Evolutionary conservation across 2,113 vertebrate genomes (phyloP).

Genomic region (Platysternon megacephalum): DNA sequence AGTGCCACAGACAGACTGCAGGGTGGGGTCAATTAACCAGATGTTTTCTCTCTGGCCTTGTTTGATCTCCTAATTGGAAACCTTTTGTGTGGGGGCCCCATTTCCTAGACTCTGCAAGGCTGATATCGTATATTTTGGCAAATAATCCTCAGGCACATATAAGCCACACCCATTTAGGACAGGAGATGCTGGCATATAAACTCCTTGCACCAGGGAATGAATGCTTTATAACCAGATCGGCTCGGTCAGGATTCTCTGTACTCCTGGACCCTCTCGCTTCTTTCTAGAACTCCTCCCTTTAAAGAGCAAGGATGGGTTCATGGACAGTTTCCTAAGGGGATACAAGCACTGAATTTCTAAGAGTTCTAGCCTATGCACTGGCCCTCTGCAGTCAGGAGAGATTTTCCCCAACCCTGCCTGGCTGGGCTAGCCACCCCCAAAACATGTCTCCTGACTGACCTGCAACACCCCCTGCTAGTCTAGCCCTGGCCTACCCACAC

Average conservation of each 20-base stretch:
- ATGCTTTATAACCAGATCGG: not conserved
- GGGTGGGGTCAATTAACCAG: rapidly evolving
- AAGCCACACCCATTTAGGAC: not conserved
- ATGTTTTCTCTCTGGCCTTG: not conserved
- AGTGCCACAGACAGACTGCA: rapidly evolving
- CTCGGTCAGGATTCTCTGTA: not conserved
- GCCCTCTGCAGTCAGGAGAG: not conserved
- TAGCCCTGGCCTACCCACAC: not conserved
- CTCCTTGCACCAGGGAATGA: not conserved
- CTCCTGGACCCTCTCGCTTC: not conserved
- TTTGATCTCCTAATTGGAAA: not conserved
- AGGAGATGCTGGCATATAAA: not conserved
- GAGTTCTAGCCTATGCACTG: too few species aligned
- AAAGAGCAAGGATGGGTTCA: not conserved
- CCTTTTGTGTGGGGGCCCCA: not conserved
- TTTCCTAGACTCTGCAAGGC: not conserved
- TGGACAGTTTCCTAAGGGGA: rapidly evolving
- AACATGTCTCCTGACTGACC: not conserved
- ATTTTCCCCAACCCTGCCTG: not conserved
- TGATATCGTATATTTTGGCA: not conserved
- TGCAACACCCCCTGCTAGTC: not conserved
- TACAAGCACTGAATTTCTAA: not conserved
- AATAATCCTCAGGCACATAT: not conserved
- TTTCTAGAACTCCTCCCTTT: rapidly evolving
- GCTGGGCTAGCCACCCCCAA: not conserved